phyloP scores from a whole-genome alignment of 1,140 invertebrate species.

The Drosophila tani region DNA sequence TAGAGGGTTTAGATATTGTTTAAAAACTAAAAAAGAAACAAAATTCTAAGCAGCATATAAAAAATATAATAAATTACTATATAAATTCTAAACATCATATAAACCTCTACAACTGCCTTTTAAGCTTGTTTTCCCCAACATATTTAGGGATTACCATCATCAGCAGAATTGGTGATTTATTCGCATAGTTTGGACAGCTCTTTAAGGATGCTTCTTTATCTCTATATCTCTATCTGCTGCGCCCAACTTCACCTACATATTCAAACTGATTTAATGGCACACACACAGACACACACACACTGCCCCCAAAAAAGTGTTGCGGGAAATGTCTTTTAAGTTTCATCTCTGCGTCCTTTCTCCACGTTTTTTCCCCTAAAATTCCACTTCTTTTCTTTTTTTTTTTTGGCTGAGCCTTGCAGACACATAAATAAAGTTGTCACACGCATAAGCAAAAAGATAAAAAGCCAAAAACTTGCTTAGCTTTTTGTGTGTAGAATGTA shows the following conservation, averaged over 20 bases:
- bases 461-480: constrained; percentile 64
- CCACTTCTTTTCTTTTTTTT: neutral
- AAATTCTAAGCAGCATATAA: too few relatives aligned
- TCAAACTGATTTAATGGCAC: constrained; percentile 57
- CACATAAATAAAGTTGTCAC: constrained; percentile 82
- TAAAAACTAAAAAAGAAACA: too few relatives aligned
- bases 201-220: constrained; percentile 38
- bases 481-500: constrained; percentile 14
- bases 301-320: constrained; percentile 43
- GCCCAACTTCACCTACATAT: constrained; percentile 52
- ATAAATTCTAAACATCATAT: neutral
- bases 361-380: constrained; percentile 27
- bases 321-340: constrained; percentile 73
- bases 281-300: constrained; percentile 17
- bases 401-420: constrained; percentile 67
- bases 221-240: constrained; percentile 15
- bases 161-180: constrained; percentile 34
- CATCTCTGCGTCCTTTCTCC: constrained; percentile 41
- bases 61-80: neutral
- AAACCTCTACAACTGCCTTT: neutral
- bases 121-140: neutral
- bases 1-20: too few relatives aligned
- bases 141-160: constrained; percentile 3
- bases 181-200: constrained; percentile 41
- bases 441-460: constrained; percentile 64